Percentiles rank a stretch among this genome's conserved stretches.
Evolutionary conservation across 2,113 vertebrate genomes (phyloP).

Genomic region (Oceanodroma tethys): DNA sequence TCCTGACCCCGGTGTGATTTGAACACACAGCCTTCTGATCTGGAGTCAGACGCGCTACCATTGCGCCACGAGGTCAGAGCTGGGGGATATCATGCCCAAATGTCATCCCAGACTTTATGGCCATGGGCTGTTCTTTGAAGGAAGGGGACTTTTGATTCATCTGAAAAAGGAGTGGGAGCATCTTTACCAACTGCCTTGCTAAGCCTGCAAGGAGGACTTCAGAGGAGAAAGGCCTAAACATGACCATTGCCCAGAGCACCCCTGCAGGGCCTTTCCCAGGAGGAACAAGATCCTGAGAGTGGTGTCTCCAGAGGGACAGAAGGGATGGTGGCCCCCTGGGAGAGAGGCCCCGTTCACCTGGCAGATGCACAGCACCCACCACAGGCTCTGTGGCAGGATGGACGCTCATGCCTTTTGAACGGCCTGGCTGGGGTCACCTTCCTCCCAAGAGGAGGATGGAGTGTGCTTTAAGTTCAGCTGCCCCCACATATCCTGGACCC

Average conservation of each 20-base stretch:
- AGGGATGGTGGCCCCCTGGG: neutral
- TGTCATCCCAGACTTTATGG: neutral
- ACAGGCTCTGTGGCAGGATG: neutral
- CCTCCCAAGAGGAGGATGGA: too few species aligned
- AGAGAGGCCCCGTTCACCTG: neutral
- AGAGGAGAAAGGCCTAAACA: neutral
- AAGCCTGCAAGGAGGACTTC: neutral
- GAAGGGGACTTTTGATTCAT: neutral
- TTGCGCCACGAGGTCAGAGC: slow-evolving; percentile 33
- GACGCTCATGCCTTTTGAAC: neutral
- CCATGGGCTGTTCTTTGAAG: neutral
- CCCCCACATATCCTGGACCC: too few species aligned
- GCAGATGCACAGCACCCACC: neutral
- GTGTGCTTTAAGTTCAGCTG: neutral
- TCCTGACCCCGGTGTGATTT: slow-evolving; percentile 55
- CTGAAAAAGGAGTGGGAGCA: neutral
- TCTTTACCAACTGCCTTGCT: too few species aligned
- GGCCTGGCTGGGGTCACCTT: neutral
- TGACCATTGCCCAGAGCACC: neutral
- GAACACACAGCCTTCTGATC: slow-evolving; percentile 66
- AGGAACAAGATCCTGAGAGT: neutral
- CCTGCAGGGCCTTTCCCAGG: neutral
- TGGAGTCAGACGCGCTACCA: slow-evolving; percentile 59
- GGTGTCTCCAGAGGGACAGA: neutral
- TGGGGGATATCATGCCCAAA: accelerated